Conservation (phyloP, 2,797 vertebrate species). For the Discoglossus pictus region DNA sequence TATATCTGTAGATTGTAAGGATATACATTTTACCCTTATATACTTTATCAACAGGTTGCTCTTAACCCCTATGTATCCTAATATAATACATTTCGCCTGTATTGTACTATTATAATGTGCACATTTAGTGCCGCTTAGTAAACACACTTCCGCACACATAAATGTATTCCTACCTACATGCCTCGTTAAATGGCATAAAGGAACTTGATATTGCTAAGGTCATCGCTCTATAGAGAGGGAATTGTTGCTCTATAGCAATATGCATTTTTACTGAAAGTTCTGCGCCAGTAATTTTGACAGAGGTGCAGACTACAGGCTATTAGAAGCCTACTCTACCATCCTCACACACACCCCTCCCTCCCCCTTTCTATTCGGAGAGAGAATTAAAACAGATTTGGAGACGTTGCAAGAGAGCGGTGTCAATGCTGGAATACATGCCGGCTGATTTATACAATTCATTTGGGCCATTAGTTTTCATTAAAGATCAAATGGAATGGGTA, state of each 20-base stretch:
- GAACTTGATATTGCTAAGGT: slow-evolving; percentile 19
- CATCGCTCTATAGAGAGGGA: slow-evolving; percentile 27
- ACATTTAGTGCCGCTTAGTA: too few species aligned
- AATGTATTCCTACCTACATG: not conserved
- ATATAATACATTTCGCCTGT: too few species aligned
- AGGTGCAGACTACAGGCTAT: slow-evolving; percentile 82
- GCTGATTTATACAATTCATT: slow-evolving; percentile 99
- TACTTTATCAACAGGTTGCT: too few species aligned
- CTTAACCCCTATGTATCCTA: too few species aligned
- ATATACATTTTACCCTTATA: too few species aligned
- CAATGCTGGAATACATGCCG: slow-evolving; percentile 95
- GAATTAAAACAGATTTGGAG: slow-evolving; percentile 84
- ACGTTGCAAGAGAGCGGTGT: slow-evolving; percentile 86
- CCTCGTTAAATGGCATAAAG: slow-evolving; percentile 14
- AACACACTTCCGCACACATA: too few species aligned
- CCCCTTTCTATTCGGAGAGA: slow-evolving; percentile 78
- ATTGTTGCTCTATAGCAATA: slow-evolving; percentile 27
- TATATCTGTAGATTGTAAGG: too few species aligned
- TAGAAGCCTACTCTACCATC: slow-evolving; percentile 72
- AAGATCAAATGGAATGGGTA: slow-evolving; percentile 99
- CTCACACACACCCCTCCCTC: slow-evolving; percentile 52
- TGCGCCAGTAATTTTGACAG: slow-evolving; percentile 78
- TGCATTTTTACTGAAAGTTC: slow-evolving; percentile 63
- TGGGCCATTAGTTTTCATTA: slow-evolving; percentile 99
- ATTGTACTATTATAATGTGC: too few species aligned